phyloP scores from a whole-genome alignment of 2,113 vertebrate species.

The Carlito syrichta region DNA sequence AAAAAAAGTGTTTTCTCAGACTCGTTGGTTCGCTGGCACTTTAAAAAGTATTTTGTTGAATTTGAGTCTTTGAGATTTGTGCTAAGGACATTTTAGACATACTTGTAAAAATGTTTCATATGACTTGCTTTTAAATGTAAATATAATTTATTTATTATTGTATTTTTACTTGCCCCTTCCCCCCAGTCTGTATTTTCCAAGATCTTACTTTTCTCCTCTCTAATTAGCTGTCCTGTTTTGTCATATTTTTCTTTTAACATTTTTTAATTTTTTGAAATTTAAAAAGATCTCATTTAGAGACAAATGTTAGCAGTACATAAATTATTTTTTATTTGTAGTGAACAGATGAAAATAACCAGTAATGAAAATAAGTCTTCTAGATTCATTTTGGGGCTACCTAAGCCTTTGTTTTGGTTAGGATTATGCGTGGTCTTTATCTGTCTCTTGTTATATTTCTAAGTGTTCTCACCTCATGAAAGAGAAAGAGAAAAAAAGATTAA shows the following conservation, averaged over 20 bases:
- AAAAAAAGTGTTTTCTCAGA: neutral
- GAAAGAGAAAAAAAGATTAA: neutral
- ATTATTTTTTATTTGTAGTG: neutral
- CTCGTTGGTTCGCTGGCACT: neutral
- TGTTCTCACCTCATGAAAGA: neutral
- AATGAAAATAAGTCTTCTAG: neutral
- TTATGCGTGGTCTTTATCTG: neutral
- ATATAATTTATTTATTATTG: neutral
- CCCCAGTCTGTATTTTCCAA: neutral
- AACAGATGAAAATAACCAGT: conserved; percentile 11
- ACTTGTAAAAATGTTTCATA: conserved; percentile 24
- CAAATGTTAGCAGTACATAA: neutral
- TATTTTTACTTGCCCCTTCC: neutral
- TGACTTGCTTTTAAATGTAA: neutral
- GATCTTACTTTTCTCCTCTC: neutral
- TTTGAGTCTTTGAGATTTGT: conserved; percentile 5
- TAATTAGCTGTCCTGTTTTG: neutral
- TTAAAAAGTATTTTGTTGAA: conserved; percentile 18
- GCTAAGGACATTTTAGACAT: neutral
- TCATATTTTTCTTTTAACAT: conserved; percentile 6
- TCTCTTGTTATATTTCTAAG: neutral
- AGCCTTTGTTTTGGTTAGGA: conserved; percentile 7
- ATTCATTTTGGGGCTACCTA: neutral
- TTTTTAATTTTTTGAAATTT: neutral
- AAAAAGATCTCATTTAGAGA: neutral